Conservation (phyloP, 2,888 invertebrate species). For the Chorisops tibialis region DNA sequence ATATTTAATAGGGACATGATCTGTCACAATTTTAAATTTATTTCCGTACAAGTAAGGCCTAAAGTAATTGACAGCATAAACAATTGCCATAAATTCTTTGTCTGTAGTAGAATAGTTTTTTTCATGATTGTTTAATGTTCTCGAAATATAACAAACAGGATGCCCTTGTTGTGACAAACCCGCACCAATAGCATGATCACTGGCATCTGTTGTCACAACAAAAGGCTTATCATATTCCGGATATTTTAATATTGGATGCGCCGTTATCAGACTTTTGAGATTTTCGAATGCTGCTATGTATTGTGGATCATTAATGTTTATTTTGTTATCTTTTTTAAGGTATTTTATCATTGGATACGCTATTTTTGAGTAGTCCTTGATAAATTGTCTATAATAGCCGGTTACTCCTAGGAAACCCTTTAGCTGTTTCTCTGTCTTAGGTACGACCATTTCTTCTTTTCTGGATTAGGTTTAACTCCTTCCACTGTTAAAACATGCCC, state of each 20-base stretch:
- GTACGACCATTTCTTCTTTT: background rate
- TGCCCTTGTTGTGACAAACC: constrained; percentile 1
- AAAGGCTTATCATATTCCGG: constrained; percentile 30
- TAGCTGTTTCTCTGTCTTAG: constrained; percentile 3
- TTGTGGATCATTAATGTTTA: background rate
- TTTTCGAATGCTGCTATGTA: constrained; percentile 1
- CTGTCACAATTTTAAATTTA: constrained; percentile 2
- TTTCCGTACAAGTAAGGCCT: constrained; percentile 4
- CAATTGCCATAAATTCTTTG: constrained; percentile 3
- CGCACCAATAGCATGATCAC: constrained; percentile 25
- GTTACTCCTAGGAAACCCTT: background rate
- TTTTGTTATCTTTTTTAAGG: constrained; percentile 1
- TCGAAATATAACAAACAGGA: constrained; percentile 21
- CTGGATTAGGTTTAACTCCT: no score
- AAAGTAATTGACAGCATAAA: constrained; percentile 8
- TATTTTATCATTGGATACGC: constrained; percentile 12
- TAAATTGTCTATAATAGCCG: background rate
- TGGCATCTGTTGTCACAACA: constrained; percentile 31
- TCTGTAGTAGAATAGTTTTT: constrained; percentile 5
- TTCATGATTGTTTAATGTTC: no score
- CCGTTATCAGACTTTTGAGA: background rate
- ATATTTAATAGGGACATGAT: constrained; percentile 2
- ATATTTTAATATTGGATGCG: constrained; percentile 31
- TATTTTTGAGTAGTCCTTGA: constrained; percentile 2
- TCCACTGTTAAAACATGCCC: no score